Percentiles rank a stretch among this genome's conserved stretches.
These are phyloP conservation scores for Enteromius paludinosus DNA, from an alignment of 2,797 vertebrate genomes.

Conservation along the genomic window DNA sequence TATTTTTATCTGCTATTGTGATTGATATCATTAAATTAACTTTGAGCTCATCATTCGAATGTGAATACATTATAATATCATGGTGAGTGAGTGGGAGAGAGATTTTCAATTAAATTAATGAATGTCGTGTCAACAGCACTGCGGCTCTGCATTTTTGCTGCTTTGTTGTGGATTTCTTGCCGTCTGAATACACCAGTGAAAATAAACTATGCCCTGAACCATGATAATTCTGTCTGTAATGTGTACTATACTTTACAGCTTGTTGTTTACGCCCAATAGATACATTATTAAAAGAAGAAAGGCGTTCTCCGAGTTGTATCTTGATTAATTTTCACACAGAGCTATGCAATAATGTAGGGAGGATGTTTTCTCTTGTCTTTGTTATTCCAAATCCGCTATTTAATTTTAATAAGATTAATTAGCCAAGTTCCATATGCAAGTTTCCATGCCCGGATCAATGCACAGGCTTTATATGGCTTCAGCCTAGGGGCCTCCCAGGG, in stretches of 20 bases:
- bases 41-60: slow-evolving; percentile 6
- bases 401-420: too few species aligned
- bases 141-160: background rate
- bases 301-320: too few species aligned
- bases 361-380: too few species aligned
- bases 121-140: background rate
- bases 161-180: background rate
- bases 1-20: slow-evolving; percentile 16
- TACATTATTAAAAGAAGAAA: too few species aligned
- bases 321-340: too few species aligned
- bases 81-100: background rate
- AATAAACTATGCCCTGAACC: background rate
- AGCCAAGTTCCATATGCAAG: too few species aligned
- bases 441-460: too few species aligned
- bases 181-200: background rate
- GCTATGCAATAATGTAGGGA: too few species aligned
- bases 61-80: background rate
- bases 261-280: background rate
- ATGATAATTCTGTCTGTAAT: slow-evolving; percentile 1
- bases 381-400: too few species aligned
- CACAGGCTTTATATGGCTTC: too few species aligned
- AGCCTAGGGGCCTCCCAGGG: too few species aligned
- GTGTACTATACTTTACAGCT: background rate
- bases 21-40: slow-evolving; percentile 21
- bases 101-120: slow-evolving; percentile 3